Base-by-base conservation (phyloP, 2,797 vertebrate genomes). In the Cyprinella venusta region DNA sequence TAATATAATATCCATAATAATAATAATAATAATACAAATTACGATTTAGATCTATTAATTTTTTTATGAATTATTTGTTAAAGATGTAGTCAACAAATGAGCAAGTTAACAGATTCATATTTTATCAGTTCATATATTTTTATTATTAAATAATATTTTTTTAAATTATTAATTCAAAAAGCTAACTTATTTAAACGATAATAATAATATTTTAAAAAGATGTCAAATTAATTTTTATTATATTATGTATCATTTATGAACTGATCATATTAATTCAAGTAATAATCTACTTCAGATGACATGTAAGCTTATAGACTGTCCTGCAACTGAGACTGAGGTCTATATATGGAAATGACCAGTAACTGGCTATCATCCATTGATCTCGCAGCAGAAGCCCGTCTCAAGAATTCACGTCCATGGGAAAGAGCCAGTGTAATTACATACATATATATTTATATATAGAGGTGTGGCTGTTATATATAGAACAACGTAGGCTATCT, bases 401-500 rank as follows among this genome's bases (percentile, higher is more conserved):
- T 84, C 33, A 84, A 81, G 54, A 79, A 86, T 69, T 76, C 19
- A 68, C 84, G 30, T 87, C 84, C 65, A 71, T 38, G 19, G 61
- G 80, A 81, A 42, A 88, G 76, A 86, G 26, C n/a, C 38, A 50
- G 13, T 67, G 21, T 26, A 9, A 84, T 76, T 77, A 42, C 3
- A 30, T 3, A 30, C n/a, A n/a, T 9, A 52, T 19, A 19, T 77
- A 42, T 50, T 87, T 10, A n/a, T 24, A 24, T 59, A 54, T 9
- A 59, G 24, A 59, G 10, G 85, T 86, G 87, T 10, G 6, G 21
- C 21, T n/a, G 69, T 76, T 90, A 91, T 90, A 91, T 91, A 84
- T 88, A 91, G 86, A 85, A 50, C 50, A 63, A 52, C 40, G 50
- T 42, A 82, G 50, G 64, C 76, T 81, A 52, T 42, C 3, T 85